Conservation (phyloP, 2,888 invertebrate species). For the Dryobota labecula region DNA sequence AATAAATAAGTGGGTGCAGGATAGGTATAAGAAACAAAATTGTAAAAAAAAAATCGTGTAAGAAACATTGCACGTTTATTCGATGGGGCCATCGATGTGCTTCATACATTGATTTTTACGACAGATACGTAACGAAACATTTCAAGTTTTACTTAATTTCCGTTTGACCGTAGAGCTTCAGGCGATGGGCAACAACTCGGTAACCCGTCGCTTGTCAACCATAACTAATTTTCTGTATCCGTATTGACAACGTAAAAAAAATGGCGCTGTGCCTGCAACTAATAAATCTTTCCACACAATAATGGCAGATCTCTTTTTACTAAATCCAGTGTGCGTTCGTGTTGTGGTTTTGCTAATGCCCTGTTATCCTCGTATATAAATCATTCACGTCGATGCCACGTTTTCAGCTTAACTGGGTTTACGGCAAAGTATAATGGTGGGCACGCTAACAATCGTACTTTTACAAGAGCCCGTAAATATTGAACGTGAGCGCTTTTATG, state of each 20-base stretch:
- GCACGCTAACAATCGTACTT: slow-evolving; percentile 71
- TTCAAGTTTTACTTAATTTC: slow-evolving; percentile 28
- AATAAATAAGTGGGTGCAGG: too few relatives aligned
- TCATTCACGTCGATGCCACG: slow-evolving; percentile 84
- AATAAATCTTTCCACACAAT: slow-evolving; percentile 79
- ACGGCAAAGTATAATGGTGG: slow-evolving; percentile 64
- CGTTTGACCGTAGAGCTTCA: neutral
- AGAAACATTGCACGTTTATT: too few relatives aligned
- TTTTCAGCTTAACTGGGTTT: slow-evolving; percentile 69
- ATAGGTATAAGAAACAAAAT: too few relatives aligned
- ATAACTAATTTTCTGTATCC: slow-evolving; percentile 50
- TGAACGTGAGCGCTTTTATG: slow-evolving; percentile 63
- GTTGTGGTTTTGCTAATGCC: slow-evolving; percentile 84
- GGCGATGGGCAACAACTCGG: slow-evolving; percentile 24
- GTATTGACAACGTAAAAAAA: slow-evolving; percentile 55
- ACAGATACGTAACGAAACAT: slow-evolving; percentile 15
- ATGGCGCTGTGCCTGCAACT: slow-evolving; percentile 50
- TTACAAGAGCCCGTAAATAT: slow-evolving; percentile 71
- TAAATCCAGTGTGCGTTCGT: slow-evolving; percentile 81
- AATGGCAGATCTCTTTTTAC: slow-evolving; percentile 82
- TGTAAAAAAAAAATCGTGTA: too few relatives aligned
- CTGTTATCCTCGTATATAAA: slow-evolving; percentile 84
- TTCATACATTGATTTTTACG: slow-evolving; percentile 14
- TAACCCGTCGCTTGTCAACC: slow-evolving; percentile 32
- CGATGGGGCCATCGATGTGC: too few relatives aligned